Conservation (phyloP, 1,140 invertebrate species). For the Drosophila baimaii region DNA sequence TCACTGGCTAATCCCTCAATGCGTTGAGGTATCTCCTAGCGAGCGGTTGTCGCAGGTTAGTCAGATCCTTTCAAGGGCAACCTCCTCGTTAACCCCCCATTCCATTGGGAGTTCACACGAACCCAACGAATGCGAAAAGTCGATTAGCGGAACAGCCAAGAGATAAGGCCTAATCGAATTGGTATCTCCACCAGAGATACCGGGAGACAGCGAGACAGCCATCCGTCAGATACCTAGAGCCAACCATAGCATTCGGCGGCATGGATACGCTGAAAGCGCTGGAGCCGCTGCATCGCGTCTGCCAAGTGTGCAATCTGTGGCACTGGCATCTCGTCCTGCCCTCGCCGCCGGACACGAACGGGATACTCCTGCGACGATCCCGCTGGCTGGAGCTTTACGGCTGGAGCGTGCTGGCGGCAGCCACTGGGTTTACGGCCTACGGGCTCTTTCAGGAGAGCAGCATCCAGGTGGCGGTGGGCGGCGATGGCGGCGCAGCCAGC, state of each 20-base stretch:
- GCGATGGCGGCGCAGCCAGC: slow-evolving; percentile 3
- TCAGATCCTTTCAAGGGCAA: too few species aligned
- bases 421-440: slow-evolving; percentile 47
- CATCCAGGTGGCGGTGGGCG: not conserved
- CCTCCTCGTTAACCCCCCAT: not conserved
- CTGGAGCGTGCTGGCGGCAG: slow-evolving; percentile 34
- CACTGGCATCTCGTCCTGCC: slow-evolving; percentile 42
- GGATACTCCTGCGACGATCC: slow-evolving; percentile 32
- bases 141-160: slow-evolving; percentile 10
- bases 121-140: not conserved
- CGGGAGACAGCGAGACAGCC: not conserved
- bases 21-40: not conserved
- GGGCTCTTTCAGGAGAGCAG: slow-evolving; percentile 55
- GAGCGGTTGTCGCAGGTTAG: not conserved
- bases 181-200: slow-evolving; percentile 21
- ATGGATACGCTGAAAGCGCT: slow-evolving; percentile 69
- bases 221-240: not conserved
- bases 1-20: not conserved
- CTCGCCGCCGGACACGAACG: slow-evolving; percentile 11
- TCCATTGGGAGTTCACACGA: not conserved
- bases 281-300: slow-evolving; percentile 46
- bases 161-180: slow-evolving; percentile 23
- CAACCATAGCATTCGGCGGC: not conserved
- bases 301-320: slow-evolving; percentile 60
- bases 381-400: slow-evolving; percentile 66